Conservation (phyloP, 1,140 invertebrate genomes). For the Ceratitis capitata region DNA sequence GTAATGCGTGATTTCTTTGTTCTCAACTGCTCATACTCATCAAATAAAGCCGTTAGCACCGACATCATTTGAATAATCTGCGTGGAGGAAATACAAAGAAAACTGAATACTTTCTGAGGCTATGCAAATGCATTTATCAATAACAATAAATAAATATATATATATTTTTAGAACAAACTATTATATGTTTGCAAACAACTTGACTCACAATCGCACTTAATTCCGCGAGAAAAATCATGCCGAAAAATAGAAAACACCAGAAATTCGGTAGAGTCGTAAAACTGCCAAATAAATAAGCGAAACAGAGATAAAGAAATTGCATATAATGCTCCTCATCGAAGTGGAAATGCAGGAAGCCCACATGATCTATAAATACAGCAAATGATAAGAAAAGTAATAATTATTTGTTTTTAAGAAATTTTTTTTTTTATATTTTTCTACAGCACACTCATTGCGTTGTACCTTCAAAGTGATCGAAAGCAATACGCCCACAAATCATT, state of each 20-base stretch:
- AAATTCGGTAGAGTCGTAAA: slow-evolving; percentile 56
- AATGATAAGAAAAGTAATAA: background rate
- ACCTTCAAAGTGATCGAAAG: slow-evolving; percentile 61
- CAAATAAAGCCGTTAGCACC: slow-evolving; percentile 57
- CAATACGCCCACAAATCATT: slow-evolving; percentile 54
- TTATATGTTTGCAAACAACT: no score
- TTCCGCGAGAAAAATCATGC: slow-evolving; percentile 56
- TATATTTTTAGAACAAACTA: no score
- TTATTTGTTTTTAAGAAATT: background rate
- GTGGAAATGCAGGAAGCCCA: slow-evolving; percentile 53
- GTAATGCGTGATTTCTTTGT: slow-evolving; percentile 48
- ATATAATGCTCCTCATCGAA: slow-evolving; percentile 55
- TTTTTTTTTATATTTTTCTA: background rate
- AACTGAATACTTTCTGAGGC: background rate
- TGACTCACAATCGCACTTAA: slow-evolving; percentile 55
- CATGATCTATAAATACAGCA: slow-evolving; percentile 52
- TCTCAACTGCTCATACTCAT: slow-evolving; percentile 58
- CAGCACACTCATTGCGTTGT: background rate
- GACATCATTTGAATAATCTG: slow-evolving; percentile 58
- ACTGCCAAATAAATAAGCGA: slow-evolving; percentile 55
- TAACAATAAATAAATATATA: background rate
- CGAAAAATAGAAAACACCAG: slow-evolving; percentile 59
- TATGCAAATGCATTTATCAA: background rate
- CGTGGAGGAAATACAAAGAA: background rate
- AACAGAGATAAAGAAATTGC: slow-evolving; percentile 59